Evolutionary conservation across 2,888 invertebrate species (phyloP).

Genomic region (Athrips mouffetella): DNA sequence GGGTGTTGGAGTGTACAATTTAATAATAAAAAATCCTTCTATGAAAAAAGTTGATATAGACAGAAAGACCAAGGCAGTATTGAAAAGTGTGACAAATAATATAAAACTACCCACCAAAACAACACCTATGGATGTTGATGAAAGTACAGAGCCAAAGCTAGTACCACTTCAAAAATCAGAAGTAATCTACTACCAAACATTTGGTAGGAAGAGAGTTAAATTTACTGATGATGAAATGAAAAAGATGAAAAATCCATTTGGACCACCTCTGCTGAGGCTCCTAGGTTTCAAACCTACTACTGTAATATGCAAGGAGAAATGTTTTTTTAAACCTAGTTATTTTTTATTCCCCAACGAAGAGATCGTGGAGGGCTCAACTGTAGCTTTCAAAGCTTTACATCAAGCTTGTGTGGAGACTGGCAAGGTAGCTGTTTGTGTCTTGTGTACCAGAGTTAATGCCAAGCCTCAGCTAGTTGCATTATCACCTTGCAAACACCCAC

Average conservation of each 20-base stretch:
- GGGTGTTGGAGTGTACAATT: constrained; percentile 80
- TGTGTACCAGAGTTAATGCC: constrained; percentile 79
- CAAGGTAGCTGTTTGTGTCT: constrained; percentile 81
- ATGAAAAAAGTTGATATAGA: constrained; percentile 65
- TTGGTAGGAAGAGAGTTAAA: constrained; percentile 65
- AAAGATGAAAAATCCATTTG: constrained; percentile 69
- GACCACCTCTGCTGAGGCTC: constrained; percentile 73
- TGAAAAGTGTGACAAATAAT: constrained; percentile 57
- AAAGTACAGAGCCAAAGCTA: constrained; percentile 31
- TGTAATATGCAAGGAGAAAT: constrained; percentile 65
- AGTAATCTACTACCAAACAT: constrained; percentile 49
- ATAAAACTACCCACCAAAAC: constrained; percentile 39
- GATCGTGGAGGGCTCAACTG: constrained; percentile 80
- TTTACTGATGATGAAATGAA: constrained; percentile 72
- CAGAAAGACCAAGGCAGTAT: constrained; percentile 71
- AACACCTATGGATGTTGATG: constrained; percentile 38
- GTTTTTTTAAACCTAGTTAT: constrained; percentile 78
- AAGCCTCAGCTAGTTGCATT: constrained; percentile 78
- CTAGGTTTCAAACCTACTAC: constrained; percentile 80
- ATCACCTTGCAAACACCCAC: constrained; percentile 70
- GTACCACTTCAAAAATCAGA: constrained; percentile 61
- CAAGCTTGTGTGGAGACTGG: constrained; percentile 80
- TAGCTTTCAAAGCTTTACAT: constrained; percentile 82
- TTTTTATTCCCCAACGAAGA: constrained; percentile 86
- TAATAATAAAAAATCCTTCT: constrained; percentile 54